These are phyloP conservation scores for Augochlora pura DNA, from an alignment of 1,140 invertebrate species.

Conservation along the genomic window DNA sequence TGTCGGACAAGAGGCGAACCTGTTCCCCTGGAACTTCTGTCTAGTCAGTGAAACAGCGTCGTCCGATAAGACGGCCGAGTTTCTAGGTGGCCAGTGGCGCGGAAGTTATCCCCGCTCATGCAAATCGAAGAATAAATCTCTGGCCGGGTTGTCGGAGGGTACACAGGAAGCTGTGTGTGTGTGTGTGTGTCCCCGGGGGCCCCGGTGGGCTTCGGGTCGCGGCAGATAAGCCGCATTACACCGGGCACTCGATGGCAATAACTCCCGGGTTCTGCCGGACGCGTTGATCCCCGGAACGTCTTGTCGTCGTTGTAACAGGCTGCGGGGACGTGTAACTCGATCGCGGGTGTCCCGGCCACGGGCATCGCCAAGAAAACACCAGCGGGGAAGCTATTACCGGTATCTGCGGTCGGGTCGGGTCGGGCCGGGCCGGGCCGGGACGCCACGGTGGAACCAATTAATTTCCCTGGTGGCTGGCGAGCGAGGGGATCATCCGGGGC, in stretches of 20 bases:
- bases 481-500: conserved; percentile 9
- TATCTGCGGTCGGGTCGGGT: neutral
- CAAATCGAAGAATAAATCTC: conserved; percentile 9
- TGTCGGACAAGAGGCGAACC: neutral
- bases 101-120: neutral
- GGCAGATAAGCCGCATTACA: neutral
- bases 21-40: neutral
- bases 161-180: no score
- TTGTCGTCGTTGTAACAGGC: neutral
- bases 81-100: no score
- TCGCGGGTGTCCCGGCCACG: neutral
- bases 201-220: neutral
- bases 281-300: conserved; percentile 7
- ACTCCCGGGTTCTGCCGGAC: neutral
- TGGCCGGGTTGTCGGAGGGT: no score
- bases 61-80: neutral
- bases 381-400: neutral
- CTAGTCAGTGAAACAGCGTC: neutral
- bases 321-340: no score
- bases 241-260: neutral
- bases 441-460: conserved; percentile 31
- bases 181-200: neutral
- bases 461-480: conserved; percentile 20
- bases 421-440: no score
- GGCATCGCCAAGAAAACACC: neutral